Base-by-base conservation (phyloP, 1,140 invertebrate genomes). In the Pseudomyrmex gracilis region DNA sequence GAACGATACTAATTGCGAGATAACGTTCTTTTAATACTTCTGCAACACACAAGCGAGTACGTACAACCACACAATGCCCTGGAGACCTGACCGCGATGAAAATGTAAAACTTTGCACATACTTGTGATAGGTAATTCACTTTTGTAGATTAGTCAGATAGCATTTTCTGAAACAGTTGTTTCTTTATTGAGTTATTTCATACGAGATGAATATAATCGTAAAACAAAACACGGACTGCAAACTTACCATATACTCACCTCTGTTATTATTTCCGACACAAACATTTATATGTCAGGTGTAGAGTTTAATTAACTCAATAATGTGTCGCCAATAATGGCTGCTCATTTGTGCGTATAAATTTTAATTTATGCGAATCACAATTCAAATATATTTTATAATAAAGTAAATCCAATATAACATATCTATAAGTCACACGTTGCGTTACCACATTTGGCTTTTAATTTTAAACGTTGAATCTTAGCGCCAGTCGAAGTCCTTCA, bases 1-100 rank as follows among this genome's bases (percentile, higher is more conserved):
- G 88, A 90, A 80, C 76, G 83, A 84, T 90, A 91, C 90, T 84
- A 84, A 84, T 84, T 87, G 86, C 82, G 63, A 89, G 89, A 91
- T 91, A 91, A 88, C 89, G 87, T 80, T 80, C 82, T 86, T 74
- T 86, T 87, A 87, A 89, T 90, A 90, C 77, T 88, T 73, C 71
- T 85, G 71, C 53, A 55, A 80, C n/a, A n/a, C n/a, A n/a, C 55
- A 71, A 70, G 58, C 47, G 49, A n/a, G 13, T 55, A 10, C 51
- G 53, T 47, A 43, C n/a, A 53, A 12, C 43, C 43, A 34, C 51
- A 24, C 64, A 53, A 78, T 68, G 66, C 49, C 76, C 66, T 53
- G 66, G 53, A 13, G 76, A 49, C 43, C 53, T 71, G 20, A 66
- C 17, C 76, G 64, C 12, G 51, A 78, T 70, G 76, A 80, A 70